Percentiles rank a stretch among this genome's conserved stretches.
Conservation (phyloP, 1,140 invertebrate genomes). For the Fopius arisanus region DNA sequence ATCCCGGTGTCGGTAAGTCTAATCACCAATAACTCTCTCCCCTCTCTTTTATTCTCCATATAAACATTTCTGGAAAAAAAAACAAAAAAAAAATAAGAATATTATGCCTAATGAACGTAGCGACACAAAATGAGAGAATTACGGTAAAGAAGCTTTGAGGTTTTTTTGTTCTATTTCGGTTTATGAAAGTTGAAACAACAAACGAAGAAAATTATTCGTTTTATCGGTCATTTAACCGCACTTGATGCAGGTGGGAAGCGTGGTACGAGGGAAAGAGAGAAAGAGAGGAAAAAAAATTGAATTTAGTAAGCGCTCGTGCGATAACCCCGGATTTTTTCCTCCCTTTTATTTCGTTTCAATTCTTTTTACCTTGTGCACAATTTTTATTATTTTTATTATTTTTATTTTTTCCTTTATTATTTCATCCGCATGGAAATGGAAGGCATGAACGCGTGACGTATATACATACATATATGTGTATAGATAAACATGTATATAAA, state of each 20-base stretch:
- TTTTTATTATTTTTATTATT: background rate
- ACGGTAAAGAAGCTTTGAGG: background rate
- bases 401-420: background rate
- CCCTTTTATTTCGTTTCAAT: slow-evolving; percentile 46
- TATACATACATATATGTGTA: slow-evolving; percentile 34
- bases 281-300: slow-evolving; percentile 50
- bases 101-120: too few relatives aligned
- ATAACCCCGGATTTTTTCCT: slow-evolving; percentile 46
- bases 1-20: slow-evolving; percentile 87
- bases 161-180: background rate
- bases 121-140: background rate
- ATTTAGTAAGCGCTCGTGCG: slow-evolving; percentile 50
- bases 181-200: background rate
- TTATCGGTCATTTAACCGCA: slow-evolving; percentile 53
- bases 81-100: background rate
- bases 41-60: too few relatives aligned
- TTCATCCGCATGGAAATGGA: slow-evolving; percentile 8
- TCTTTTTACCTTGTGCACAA: slow-evolving; percentile 44
- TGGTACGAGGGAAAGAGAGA: background rate
- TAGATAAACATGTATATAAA: slow-evolving; percentile 15
- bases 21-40: slow-evolving; percentile 37
- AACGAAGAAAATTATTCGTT: slow-evolving; percentile 48
- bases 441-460: slow-evolving; percentile 35
- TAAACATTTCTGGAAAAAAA: background rate
- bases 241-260: background rate